These are phyloP conservation scores for Darevskia mixta DNA, from an alignment of 2,797 vertebrate genomes.

Conservation along the genomic window DNA sequence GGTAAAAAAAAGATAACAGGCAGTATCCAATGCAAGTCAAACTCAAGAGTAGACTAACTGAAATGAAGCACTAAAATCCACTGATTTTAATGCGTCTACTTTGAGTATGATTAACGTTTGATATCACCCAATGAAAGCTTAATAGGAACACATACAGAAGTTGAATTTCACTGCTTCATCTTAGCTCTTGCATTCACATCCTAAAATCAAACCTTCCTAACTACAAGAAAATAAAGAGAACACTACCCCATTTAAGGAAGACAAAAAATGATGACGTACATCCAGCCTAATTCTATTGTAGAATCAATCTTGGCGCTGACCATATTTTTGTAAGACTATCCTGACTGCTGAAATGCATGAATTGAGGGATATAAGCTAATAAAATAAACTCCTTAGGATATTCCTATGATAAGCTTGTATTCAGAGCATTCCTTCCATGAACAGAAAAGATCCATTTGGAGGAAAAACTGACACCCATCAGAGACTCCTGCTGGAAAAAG, in stretches of 20 bases:
- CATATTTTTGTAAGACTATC: slow-evolving; percentile 26
- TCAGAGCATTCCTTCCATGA: not conserved
- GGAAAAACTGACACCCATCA: not conserved
- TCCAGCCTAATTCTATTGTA: slow-evolving; percentile 32
- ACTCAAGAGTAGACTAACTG: too few species aligned
- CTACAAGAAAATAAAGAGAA: slow-evolving; percentile 55
- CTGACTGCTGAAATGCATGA: slow-evolving; percentile 10
- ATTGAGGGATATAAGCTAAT: slow-evolving; percentile 47
- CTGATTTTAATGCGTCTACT: too few species aligned
- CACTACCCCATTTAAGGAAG: not conserved
- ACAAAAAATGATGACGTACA: not conserved
- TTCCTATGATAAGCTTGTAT: slow-evolving; percentile 1
- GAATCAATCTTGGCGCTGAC: slow-evolving; percentile 36
- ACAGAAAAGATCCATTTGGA: not conserved
- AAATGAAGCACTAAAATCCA: too few species aligned
- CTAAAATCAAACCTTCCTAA: slow-evolving; percentile 29
- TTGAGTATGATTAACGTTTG: too few species aligned
- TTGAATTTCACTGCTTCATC: slow-evolving; percentile 15
- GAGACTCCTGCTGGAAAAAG: not conserved
- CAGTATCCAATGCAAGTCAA: too few species aligned
- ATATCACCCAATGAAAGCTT: slow-evolving; percentile 24
- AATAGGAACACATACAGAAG: not conserved
- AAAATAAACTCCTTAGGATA: slow-evolving; percentile 44
- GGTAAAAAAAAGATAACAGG: not conserved
- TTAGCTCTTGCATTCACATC: slow-evolving; percentile 1